These are phyloP conservation scores for Gorsachius goisagi DNA, from an alignment of 2,113 vertebrate species.

Conservation along the genomic window DNA sequence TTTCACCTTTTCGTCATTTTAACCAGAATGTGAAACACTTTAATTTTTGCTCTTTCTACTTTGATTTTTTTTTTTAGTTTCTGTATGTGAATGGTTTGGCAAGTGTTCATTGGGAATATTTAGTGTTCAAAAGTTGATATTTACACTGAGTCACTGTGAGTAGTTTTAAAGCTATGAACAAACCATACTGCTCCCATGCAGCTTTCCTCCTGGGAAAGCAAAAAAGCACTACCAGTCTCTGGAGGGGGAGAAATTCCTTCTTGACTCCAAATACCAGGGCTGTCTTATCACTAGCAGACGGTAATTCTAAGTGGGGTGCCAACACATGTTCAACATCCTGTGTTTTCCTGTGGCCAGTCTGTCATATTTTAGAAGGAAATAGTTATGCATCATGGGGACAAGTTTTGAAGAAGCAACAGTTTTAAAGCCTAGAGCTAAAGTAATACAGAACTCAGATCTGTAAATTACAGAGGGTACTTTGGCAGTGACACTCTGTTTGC, in stretches of 20 bases:
- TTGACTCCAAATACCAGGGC: neutral
- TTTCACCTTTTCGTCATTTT: neutral
- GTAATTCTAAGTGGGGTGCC: neutral
- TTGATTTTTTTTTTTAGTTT: neutral
- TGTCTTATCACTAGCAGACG: accelerated
- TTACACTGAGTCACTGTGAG: neutral
- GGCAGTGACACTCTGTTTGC: neutral
- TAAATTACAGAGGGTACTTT: neutral
- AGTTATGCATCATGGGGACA: neutral
- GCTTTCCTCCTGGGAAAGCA: neutral
- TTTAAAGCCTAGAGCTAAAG: neutral
- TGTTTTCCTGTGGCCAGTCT: neutral
- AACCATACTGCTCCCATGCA: neutral
- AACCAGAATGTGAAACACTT: neutral
- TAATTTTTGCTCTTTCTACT: neutral
- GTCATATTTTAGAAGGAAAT: neutral
- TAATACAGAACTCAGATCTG: neutral
- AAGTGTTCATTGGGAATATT: neutral
- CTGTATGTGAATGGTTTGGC: neutral
- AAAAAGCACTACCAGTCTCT: neutral
- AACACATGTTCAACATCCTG: neutral
- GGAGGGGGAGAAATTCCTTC: neutral
- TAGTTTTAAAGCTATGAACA: neutral
- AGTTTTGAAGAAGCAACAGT: neutral
- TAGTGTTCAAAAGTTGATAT: neutral